phyloP scores from a whole-genome alignment of 2,113 vertebrate species.

The Aspiorhynchus laticeps region DNA sequence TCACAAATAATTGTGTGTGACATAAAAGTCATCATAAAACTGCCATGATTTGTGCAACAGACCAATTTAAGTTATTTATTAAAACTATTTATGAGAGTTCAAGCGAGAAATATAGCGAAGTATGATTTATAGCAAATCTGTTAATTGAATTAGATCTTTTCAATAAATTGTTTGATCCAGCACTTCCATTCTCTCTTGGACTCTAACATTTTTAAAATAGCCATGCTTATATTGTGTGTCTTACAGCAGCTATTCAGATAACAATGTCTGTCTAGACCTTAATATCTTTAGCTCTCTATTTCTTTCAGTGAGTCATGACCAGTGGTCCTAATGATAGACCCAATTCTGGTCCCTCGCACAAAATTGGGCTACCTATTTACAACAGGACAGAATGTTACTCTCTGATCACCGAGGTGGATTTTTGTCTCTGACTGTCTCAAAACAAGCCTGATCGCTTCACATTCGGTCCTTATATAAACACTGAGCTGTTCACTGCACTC shows the following conservation, averaged over 20 bases:
- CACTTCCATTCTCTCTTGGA: not conserved
- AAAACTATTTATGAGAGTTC: not conserved
- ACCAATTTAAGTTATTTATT: not conserved
- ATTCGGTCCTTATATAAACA: constrained; percentile 31
- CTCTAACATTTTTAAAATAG: not conserved
- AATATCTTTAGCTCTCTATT: constrained; percentile 20
- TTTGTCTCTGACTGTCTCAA: not conserved
- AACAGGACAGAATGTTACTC: not conserved
- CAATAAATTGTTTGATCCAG: not conserved
- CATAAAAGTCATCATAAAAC: too few relatives aligned
- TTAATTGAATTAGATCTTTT: not conserved
- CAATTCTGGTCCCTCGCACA: constrained; percentile 27
- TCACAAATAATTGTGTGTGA: too few relatives aligned
- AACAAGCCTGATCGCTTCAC: not conserved
- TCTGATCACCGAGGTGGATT: not conserved
- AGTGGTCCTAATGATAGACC: constrained; percentile 12
- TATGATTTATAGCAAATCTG: not conserved
- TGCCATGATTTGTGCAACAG: not conserved
- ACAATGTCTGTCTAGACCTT: constrained; percentile 19
- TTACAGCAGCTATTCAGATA: constrained; percentile 21
- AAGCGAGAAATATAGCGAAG: not conserved
- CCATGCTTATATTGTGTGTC: not conserved
- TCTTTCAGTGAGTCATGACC: constrained; percentile 33
- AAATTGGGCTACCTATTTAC: constrained; percentile 9
- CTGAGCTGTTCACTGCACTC: not conserved